Evolutionary conservation across 92 coral and sea anemone genomes (phyloP).

Genomic region (Actinernus sp.): DNA sequence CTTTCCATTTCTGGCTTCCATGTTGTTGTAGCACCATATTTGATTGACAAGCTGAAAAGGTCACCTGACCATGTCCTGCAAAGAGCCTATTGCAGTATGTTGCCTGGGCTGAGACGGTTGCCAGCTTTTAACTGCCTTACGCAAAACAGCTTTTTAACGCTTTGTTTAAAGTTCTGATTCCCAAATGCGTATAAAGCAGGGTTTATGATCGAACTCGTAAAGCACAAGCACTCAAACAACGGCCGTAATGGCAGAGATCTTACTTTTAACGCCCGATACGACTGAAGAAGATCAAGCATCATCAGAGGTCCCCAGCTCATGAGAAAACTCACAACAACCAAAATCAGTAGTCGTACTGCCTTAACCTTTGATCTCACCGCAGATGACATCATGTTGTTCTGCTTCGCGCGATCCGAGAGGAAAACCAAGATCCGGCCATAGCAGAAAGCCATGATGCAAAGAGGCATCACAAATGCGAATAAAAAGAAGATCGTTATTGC

Average conservation of each 20-base stretch:
- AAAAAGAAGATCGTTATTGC: neutral
- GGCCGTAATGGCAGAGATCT: neutral
- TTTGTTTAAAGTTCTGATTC: neutral
- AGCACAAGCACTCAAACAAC: neutral
- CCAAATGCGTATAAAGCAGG: neutral
- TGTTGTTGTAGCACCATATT: too few relatives aligned
- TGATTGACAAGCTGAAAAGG: too few relatives aligned
- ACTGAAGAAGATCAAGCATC: neutral
- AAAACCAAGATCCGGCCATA: neutral
- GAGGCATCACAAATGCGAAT: neutral
- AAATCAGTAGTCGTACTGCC: neutral
- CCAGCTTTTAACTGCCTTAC: too few relatives aligned
- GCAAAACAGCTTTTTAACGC: neutral
- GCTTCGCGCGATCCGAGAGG: neutral
- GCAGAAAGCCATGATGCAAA: neutral
- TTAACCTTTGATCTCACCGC: neutral
- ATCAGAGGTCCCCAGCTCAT: neutral
- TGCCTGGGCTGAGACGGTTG: too few relatives aligned
- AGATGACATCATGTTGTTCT: neutral
- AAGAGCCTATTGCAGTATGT: too few relatives aligned
- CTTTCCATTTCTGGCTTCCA: too few relatives aligned
- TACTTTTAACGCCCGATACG: neutral
- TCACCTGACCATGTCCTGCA: too few relatives aligned
- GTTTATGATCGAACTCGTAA: neutral
- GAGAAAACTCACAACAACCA: neutral